Base-by-base conservation (phyloP, 2,797 vertebrate genomes). In the Pempheris klunzingeri region DNA sequence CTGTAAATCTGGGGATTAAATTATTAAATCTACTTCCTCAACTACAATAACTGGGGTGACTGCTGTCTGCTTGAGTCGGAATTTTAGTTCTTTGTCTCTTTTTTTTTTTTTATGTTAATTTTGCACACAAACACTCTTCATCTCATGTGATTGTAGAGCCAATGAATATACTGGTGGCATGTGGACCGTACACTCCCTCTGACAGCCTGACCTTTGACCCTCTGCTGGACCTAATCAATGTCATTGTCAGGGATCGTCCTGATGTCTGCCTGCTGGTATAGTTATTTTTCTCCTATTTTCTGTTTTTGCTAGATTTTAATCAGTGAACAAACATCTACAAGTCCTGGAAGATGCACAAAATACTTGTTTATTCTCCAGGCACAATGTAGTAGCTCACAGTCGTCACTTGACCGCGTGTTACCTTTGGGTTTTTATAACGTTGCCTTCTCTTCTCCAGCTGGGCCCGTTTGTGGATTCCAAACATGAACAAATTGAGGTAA, bases 391-490 rank as follows among this genome's bases (percentile, higher is more conserved):
- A 10, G 14, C 59, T 34, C 17, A 55, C 4, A 59, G 4, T 41
- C 6, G 14, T 54, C 30, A 7, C 17, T 32, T 28, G 2, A 24
- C 8, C 59, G 34, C 18, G 0, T 41, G 17, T 46, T 50, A 22
- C 7, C 1, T 13, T 17, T 77, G 4, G 1, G 4, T 68, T 54
- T 62, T 60, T n/a, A 32, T 66, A 3, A 18, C 7, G 43, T 34
- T 71, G 66, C 22, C 39, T 7, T 83, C 38, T 90, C 13, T 71
- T 38, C 36, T 2, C 34, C 83, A 99, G 98, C 87, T 98, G 1
- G 98, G 98, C 5, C 97, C 98, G 0, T 98, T 99, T 88, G 93
- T 99, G 68, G 98, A 99, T 65, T 95, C 96, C n/a, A 98, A 96
- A 57, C 97, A 99, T 39, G 95, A 98, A 39, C 96, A 99, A 75